Conservation (phyloP, 1,140 invertebrate genomes). For the Drosophila repleta region DNA sequence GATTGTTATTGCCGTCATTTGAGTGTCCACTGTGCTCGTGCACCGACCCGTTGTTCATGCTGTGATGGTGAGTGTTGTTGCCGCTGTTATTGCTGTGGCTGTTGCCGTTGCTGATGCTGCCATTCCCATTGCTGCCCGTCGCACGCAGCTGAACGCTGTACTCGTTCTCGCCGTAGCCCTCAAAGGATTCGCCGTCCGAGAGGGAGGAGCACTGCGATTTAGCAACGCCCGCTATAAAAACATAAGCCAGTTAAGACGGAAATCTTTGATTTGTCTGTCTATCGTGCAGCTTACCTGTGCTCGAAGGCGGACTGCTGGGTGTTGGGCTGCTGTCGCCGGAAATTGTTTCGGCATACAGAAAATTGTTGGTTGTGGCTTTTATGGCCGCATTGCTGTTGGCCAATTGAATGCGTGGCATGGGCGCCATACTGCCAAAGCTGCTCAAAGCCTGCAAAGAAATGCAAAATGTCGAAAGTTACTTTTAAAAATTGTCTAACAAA, state of each 20-base stretch:
- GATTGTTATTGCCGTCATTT: slow-evolving; percentile 75
- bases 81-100: slow-evolving; percentile 25
- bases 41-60: slow-evolving; percentile 37
- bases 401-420: slow-evolving; percentile 77
- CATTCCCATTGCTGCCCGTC: slow-evolving; percentile 1
- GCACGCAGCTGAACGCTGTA: slow-evolving; percentile 42
- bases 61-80: slow-evolving; percentile 27
- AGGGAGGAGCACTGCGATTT: slow-evolving; percentile 86
- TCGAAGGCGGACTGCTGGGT: slow-evolving; percentile 79
- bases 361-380: slow-evolving; percentile 71
- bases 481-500: slow-evolving; percentile 23
- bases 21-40: slow-evolving; percentile 65
- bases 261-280: slow-evolving; percentile 10
- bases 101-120: slow-evolving; percentile 28
- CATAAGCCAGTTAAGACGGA: neutral
- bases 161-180: slow-evolving; percentile 87
- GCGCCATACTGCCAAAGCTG: slow-evolving; percentile 61
- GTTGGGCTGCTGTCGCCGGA: slow-evolving; percentile 80
- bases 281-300: slow-evolving; percentile 63
- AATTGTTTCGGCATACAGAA: slow-evolving; percentile 73
- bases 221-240: slow-evolving; percentile 63
- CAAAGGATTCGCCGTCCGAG: slow-evolving; percentile 88
- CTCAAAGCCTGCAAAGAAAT: slow-evolving; percentile 30
- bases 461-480: slow-evolving; percentile 14
- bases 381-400: slow-evolving; percentile 55